A percentile compares a stretch with the other conserved stretches of the same genome.
Conservation (phyloP, 1,140 invertebrate genomes). For the Hylyphantes graminicola region DNA sequence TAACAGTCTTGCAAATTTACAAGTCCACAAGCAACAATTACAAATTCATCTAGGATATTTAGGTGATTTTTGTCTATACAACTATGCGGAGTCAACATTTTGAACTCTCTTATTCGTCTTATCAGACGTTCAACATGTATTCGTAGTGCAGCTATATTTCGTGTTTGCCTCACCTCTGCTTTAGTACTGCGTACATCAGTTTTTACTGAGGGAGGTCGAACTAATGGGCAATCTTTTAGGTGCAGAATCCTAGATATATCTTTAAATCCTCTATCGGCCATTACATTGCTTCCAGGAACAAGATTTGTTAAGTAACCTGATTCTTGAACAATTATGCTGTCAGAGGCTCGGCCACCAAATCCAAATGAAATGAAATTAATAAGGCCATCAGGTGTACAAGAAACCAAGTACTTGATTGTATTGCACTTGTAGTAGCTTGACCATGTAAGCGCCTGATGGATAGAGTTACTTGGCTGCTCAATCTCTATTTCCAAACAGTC, state of each 20-base stretch:
- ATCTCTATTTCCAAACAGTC: constrained; percentile 62
- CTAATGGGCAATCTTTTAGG: not conserved
- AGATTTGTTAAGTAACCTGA: constrained; percentile 63
- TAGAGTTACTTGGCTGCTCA: constrained; percentile 54
- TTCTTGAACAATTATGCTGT: constrained; percentile 63
- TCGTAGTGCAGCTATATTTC: constrained; percentile 62
- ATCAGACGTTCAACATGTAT: constrained; percentile 64
- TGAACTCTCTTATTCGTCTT: constrained; percentile 5
- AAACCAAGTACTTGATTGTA: constrained; percentile 64
- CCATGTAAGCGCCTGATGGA: constrained; percentile 52
- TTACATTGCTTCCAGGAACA: constrained; percentile 61
- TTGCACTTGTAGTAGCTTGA: constrained; percentile 61
- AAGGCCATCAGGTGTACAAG: constrained; percentile 64
- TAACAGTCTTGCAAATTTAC: constrained; percentile 5
- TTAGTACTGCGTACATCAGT: constrained; percentile 55
- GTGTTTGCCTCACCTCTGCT: constrained; percentile 61
- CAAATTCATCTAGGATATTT: not conserved
- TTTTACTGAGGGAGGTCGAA: not conserved
- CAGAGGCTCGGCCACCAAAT: constrained; percentile 64
- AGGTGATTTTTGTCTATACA: not conserved
- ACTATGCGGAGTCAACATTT: constrained; percentile 1
- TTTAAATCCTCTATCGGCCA: constrained; percentile 63
- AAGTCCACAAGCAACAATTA: constrained; percentile 15
- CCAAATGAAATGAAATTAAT: constrained; percentile 65
- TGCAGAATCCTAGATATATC: not conserved